Evolutionary conservation across 2,888 invertebrate species (phyloP).

Genomic region (Malthinus flaveolus): DNA sequence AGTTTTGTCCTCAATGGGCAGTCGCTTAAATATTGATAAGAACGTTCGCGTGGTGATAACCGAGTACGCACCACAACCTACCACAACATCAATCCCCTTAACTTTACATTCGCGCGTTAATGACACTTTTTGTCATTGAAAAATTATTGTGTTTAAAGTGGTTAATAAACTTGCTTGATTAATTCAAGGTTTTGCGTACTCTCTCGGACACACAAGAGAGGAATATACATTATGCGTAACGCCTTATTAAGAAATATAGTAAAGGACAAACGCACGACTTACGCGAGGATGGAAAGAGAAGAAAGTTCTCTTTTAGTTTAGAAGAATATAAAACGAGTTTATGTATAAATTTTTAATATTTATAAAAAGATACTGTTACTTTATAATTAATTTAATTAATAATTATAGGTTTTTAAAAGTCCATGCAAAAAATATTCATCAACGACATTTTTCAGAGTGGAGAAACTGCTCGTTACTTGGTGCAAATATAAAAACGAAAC

Average conservation of each 20-base stretch:
- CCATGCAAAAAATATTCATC: too few species aligned
- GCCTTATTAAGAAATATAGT: background rate
- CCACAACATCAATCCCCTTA: constrained; percentile 21
- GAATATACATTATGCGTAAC: background rate
- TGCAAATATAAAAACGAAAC: too few species aligned
- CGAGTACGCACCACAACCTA: constrained; percentile 24
- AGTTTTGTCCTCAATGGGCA: constrained; percentile 11
- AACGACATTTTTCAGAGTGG: too few species aligned
- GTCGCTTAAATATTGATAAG: constrained; percentile 17
- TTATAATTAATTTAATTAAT: too few species aligned
- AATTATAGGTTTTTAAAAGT: too few species aligned
- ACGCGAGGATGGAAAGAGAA: too few species aligned
- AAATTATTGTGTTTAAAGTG: constrained; percentile 24
- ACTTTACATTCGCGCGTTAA: constrained; percentile 18
- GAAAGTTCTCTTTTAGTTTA: too few species aligned
- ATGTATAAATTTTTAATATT: too few species aligned
- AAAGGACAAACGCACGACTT: background rate
- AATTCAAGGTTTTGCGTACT: constrained; percentile 32
- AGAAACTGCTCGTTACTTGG: too few species aligned
- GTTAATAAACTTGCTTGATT: constrained; percentile 33
- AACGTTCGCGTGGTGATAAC: constrained; percentile 23
- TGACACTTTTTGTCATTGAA: constrained; percentile 27
- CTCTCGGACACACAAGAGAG: background rate
- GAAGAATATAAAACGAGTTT: too few species aligned
- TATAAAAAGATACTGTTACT: too few species aligned